phyloP scores from a whole-genome alignment of 2,888 invertebrate species.

The Pantelozetes paolii region DNA sequence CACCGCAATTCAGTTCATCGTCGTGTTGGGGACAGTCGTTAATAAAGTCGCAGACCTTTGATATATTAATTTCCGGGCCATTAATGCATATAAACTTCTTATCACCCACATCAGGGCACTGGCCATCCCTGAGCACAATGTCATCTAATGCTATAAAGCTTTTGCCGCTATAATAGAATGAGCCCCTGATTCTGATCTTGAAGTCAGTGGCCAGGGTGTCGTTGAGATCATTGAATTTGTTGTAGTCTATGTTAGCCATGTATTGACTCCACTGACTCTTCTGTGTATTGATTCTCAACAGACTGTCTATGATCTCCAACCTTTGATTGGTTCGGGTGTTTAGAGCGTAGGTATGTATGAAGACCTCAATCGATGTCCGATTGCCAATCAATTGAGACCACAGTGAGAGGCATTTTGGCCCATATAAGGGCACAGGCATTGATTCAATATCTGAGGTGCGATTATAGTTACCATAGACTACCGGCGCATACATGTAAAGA shows the following conservation, averaged over 20 bases:
- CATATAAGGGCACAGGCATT: not conserved
- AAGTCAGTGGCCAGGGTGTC: not conserved
- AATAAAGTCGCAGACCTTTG: constrained; percentile 32
- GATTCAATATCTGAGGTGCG: not conserved
- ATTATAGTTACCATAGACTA: not conserved
- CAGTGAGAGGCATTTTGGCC: constrained; percentile 7
- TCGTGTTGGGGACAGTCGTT: constrained; percentile 33
- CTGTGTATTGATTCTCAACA: not conserved
- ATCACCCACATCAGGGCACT: not conserved
- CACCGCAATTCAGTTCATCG: constrained; percentile 35
- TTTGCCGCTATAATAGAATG: not conserved
- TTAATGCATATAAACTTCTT: not conserved
- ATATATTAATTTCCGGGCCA: not conserved
- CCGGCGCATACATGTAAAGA: constrained; percentile 8
- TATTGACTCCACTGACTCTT: not conserved
- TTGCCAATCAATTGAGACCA: constrained; percentile 28
- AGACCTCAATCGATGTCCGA: not conserved
- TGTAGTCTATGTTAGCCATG: not conserved
- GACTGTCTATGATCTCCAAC: not conserved
- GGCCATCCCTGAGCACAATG: not conserved
- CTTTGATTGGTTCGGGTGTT: no score
- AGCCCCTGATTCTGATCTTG: not conserved
- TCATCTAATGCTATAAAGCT: constrained; percentile 31
- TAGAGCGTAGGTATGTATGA: constrained; percentile 1
- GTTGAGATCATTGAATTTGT: no score